Evolutionary conservation across 2,888 invertebrate species (phyloP).

Genomic region (Ophraella communa): DNA sequence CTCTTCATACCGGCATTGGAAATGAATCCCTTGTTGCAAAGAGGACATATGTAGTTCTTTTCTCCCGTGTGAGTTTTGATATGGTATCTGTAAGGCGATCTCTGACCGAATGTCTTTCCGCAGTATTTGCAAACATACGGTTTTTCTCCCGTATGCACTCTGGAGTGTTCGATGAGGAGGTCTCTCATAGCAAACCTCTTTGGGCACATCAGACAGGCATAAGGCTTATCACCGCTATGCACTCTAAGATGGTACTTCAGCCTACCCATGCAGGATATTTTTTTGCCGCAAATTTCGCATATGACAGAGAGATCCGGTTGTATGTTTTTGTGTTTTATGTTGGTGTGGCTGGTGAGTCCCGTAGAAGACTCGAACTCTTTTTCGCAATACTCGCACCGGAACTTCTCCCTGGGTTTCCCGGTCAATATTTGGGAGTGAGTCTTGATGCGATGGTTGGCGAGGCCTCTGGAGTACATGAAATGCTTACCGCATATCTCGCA

Average conservation of each 20-base stretch:
- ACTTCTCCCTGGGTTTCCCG: slow-evolving; percentile 50
- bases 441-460: slow-evolving; percentile 61
- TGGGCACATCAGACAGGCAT: slow-evolving; percentile 53
- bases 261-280: slow-evolving; percentile 53
- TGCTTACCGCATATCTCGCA: slow-evolving; percentile 58
- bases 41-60: slow-evolving; percentile 63
- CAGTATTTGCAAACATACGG: slow-evolving; percentile 51
- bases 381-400: slow-evolving; percentile 55
- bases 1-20: slow-evolving; percentile 54
- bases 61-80: slow-evolving; percentile 68
- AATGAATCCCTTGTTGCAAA: slow-evolving; percentile 54
- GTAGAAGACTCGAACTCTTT: slow-evolving; percentile 54
- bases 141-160: slow-evolving; percentile 55
- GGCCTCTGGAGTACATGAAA: slow-evolving; percentile 62
- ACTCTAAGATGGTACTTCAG: slow-evolving; percentile 54
- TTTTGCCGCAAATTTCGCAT: slow-evolving; percentile 56
- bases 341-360: slow-evolving; percentile 50
- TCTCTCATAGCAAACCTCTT: slow-evolving; percentile 62
- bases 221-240: slow-evolving; percentile 61
- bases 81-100: slow-evolving; percentile 67
- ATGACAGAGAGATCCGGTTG: slow-evolving; percentile 59
- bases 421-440: slow-evolving; percentile 61
- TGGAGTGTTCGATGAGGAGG: slow-evolving; percentile 53
- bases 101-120: slow-evolving; percentile 62
- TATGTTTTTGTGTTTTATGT: slow-evolving; percentile 45